Evolutionary conservation across 2,113 vertebrate species (phyloP), one percentile per base, ranked within the genome.

Genomic region (Orthochromis indermauri): DNA sequence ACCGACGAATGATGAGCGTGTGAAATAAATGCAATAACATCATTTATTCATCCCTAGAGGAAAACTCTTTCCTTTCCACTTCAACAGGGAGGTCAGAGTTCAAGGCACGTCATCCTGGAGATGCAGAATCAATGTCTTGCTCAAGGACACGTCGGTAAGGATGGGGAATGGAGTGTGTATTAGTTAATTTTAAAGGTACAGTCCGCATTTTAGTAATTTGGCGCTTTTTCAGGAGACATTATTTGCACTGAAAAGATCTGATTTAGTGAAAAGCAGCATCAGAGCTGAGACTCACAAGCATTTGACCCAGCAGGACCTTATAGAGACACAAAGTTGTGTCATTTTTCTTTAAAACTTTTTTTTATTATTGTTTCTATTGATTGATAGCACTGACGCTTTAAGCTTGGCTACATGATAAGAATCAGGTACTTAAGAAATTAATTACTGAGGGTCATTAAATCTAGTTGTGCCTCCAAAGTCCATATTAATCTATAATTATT

Each of bases 311-410:
- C 0, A 0, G 8, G n/a, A 6, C 8, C 66, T 42, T 0, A 42
- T 0, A 71, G n/a, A 71, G 13, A 42, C 3, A 71, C n/a, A 42
- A 71, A 14, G 63, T 42, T 12, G 0, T 0, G 5, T 24, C n/a
- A 10, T 2, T 71, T 4, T 68, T n/a, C 19, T 40, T 0, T 19
- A 35, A 35, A 33, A 10, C 16, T 28, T 1, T 17, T 17, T 59
- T 33, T 40, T n/a, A 14, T 35, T 24, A 24, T 42, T 42, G 35
- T 16, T 71, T 71, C 37, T 45, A 24, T 24, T 16, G 66, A 71
- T 24, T 42, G n/a, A 24, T 6, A 26, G 66, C 21, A 24, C 63
- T 45, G 66, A 24, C 3, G 1, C 37, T 71, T 14, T 0, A 71
- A 42, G 7, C 37, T 26, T 45, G 21, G 12, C 37, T 42, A 42